Evolutionary conservation across 2,888 invertebrate species (phyloP).

Genomic region (Cosmopolites sordidus): DNA sequence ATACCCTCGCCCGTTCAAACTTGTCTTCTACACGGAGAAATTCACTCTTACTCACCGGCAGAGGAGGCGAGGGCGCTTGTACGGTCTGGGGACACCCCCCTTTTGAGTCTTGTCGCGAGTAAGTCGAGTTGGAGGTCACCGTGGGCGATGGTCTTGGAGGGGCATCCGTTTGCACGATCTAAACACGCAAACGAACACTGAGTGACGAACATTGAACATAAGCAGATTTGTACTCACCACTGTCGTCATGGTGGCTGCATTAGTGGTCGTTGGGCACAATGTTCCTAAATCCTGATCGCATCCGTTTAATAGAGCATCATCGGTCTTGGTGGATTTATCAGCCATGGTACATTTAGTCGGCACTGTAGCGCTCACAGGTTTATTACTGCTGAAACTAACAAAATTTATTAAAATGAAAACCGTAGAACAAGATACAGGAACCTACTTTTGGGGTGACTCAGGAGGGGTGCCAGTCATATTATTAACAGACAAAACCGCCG

Average conservation of each 20-base stretch:
- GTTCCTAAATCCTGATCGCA: conserved; percentile 38
- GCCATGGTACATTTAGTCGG: conserved; percentile 53
- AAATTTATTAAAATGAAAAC: neutral
- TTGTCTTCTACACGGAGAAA: no score
- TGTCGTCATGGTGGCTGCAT: conserved; percentile 56
- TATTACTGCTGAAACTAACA: neutral
- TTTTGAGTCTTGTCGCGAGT: conserved; percentile 21
- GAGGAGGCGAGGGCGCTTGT: conserved; percentile 35
- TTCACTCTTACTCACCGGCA: conserved; percentile 29
- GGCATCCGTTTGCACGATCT: conserved; percentile 34
- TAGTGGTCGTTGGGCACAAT: conserved; percentile 48
- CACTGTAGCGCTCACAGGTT: conserved; percentile 11
- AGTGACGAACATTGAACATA: no score
- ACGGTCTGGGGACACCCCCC: conserved; percentile 17
- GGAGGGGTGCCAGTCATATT: conserved; percentile 36
- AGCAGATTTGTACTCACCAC: conserved; percentile 28
- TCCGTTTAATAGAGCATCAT: conserved; percentile 45
- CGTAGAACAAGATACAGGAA: conserved; percentile 19
- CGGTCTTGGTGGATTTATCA: conserved; percentile 71
- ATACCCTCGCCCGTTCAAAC: no score
- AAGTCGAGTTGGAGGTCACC: conserved; percentile 14
- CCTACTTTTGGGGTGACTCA: conserved; percentile 55
- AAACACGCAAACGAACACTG: no score
- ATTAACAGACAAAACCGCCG: conserved; percentile 38
- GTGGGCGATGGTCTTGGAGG: conserved; percentile 29